These are phyloP conservation scores for Ctenodactylus gundi DNA, from an alignment of 2,113 vertebrate genomes.

Conservation along the genomic window DNA sequence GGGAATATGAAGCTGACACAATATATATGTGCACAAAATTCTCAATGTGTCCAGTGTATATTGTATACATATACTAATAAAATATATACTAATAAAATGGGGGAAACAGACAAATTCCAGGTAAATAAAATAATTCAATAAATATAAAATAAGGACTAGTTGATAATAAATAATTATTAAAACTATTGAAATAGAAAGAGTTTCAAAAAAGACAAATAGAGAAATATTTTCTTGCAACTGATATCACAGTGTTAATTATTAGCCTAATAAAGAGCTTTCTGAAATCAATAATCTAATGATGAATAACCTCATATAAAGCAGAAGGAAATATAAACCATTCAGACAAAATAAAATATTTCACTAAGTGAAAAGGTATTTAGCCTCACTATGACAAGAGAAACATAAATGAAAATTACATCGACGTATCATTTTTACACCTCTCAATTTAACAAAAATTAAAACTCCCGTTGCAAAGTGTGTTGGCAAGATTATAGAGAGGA, in stretches of 20 bases:
- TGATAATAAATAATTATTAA: background rate
- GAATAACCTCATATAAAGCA: background rate
- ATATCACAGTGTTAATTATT: background rate
- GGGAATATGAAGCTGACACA: no score
- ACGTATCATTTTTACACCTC: background rate
- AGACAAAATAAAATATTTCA: background rate
- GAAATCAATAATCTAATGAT: background rate
- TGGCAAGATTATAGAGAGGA: background rate
- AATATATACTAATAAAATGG: no score
- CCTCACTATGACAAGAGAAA: background rate
- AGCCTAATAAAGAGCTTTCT: background rate
- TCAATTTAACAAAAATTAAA: background rate
- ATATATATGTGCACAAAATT: no score
- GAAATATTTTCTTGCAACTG: background rate
- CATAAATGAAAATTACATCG: background rate
- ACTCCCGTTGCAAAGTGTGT: background rate
- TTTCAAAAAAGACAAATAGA: background rate
- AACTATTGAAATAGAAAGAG: background rate
- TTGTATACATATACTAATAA: no score
- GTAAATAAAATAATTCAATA: background rate
- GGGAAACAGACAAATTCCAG: background rate
- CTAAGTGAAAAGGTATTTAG: background rate
- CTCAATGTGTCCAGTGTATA: no score
- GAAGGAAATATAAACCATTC: background rate
- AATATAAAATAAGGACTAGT: background rate